Evolutionary conservation across 2,888 invertebrate species (phyloP), one percentile per base, ranked within the genome.

Genomic region (Microchrysa polita): DNA sequence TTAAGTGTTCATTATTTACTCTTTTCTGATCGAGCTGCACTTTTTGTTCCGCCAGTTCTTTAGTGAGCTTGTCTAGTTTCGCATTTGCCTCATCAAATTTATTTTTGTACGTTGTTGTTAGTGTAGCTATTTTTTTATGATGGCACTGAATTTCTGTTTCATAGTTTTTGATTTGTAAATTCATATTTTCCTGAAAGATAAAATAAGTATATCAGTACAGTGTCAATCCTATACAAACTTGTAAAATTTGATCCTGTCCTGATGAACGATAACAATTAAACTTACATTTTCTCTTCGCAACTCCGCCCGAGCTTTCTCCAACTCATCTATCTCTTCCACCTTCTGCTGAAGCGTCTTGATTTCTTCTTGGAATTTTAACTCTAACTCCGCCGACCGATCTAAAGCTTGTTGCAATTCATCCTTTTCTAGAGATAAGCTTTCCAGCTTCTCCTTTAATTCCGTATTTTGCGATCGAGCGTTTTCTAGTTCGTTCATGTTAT

Each of bases 371-470:
- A 34, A 7, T 5, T 2, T 34, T 34, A 34, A 34, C 27, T 2
- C 27, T 34, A 34, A 7, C 7, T 34, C 27, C 7, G 27, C 27
- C 2, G 27, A 34, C 27, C 7, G 27, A 2, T 34, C 4, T 7
- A 34, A 34, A 7, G 27, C 2, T 34, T 5, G 4, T 34, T 34
- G 27, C 27, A 34, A 5, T 34, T 34, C 4, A 2, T 34, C 27
- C 7, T 34, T 59, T 34, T 78, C 63, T 1, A 23, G n/a, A 52
- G 74, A 74, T 5, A 80, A 61, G 7, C 18, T 44, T 1, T 67
- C 48, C 2, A 79, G 48, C 72, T 78, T 76, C 34, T 73, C 71
- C 5, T 61, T 74, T 22, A 72, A 16, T 14, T 61, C 60, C 1
- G 61, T 18, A 44, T 72, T 72, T 42, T 72, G 23, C 16, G 72